These are phyloP conservation scores for Fragum whitleyi DNA, from an alignment of 2,888 invertebrate genomes.

Conservation along the genomic window DNA sequence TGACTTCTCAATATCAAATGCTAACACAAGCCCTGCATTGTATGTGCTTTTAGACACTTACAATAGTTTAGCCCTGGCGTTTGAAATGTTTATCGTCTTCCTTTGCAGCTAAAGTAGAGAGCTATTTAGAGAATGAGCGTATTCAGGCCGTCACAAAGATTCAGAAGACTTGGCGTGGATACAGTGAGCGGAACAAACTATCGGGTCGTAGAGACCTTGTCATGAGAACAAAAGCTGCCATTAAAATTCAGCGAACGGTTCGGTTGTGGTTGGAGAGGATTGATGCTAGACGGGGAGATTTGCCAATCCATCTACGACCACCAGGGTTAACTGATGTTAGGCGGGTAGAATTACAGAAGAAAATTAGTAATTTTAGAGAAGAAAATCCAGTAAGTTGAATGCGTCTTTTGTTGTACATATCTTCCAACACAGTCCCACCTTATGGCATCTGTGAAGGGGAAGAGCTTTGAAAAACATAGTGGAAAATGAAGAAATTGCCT, in stretches of 20 bases:
- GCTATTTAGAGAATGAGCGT: conserved; percentile 80
- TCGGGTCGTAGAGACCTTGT: conserved; percentile 66
- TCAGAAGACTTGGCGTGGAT: conserved; percentile 82
- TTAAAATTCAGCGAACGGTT: conserved; percentile 82
- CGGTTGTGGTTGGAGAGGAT: conserved; percentile 79
- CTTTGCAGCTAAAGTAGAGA: conserved; percentile 80
- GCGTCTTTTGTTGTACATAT: too few relatives aligned
- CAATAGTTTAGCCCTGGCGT: too few relatives aligned
- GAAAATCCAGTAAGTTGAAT: conserved; percentile 76
- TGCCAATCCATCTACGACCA: conserved; percentile 79
- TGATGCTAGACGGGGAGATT: conserved; percentile 72
- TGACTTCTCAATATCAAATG: too few relatives aligned
- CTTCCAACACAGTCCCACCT: background rate
- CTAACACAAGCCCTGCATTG: too few relatives aligned
- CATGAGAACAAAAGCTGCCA: conserved; percentile 75
- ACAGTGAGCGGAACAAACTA: conserved; percentile 72
- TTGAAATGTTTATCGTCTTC: too few relatives aligned
- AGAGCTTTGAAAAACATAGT: background rate
- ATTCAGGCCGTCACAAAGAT: conserved; percentile 80
- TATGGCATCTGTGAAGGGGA: background rate
- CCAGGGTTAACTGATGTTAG: conserved; percentile 82
- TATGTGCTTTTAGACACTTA: too few relatives aligned
- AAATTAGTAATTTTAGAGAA: conserved; percentile 80
- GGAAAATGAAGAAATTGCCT: background rate
- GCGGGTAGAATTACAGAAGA: conserved; percentile 79